Percentiles rank a stretch among this genome's conserved stretches.
Conservation (phyloP, 2,797 vertebrate species). For the Pseudopleuronectes americanus region DNA sequence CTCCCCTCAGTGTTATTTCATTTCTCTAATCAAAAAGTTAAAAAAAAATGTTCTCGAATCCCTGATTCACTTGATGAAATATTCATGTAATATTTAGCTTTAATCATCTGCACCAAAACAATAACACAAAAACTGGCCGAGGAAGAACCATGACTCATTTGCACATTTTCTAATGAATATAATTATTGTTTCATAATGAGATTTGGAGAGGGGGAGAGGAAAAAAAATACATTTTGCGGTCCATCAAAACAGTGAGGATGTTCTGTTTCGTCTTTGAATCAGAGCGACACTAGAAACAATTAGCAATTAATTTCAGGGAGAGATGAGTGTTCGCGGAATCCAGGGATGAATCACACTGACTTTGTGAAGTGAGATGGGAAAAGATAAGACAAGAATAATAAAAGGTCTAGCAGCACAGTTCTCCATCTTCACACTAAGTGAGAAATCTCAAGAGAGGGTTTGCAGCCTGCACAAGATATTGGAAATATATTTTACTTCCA, state of each 20-base stretch:
- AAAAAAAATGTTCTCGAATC: constrained; percentile 54
- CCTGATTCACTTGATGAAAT: constrained; percentile 68
- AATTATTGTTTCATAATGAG: constrained; percentile 80
- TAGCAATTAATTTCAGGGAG: constrained; percentile 63
- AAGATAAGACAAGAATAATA: constrained; percentile 42
- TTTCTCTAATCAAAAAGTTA: constrained; percentile 63
- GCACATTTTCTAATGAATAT: constrained; percentile 81
- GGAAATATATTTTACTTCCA: constrained; percentile 33
- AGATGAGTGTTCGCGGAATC: constrained; percentile 60
- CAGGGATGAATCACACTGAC: constrained; percentile 60
- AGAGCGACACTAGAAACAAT: constrained; percentile 68
- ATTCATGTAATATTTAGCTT: constrained; percentile 77
- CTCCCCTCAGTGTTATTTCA: constrained; percentile 40
- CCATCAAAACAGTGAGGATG: constrained; percentile 60
- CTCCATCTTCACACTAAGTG: constrained; percentile 34
- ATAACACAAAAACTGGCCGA: constrained; percentile 67
- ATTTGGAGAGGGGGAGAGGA: constrained; percentile 44
- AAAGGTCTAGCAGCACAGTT: neutral
- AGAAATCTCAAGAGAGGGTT: constrained; percentile 25
- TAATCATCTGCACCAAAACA: constrained; percentile 77
- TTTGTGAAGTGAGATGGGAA: constrained; percentile 57
- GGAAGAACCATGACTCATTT: constrained; percentile 73
- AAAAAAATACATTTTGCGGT: constrained; percentile 43
- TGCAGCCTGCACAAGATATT: constrained; percentile 21
- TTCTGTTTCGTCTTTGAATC: constrained; percentile 68